A percentile compares a stretch with the other conserved stretches of the same genome.
phyloP scores from a whole-genome alignment of 92 coral and sea anemone species.

The Actinernus sp. region DNA sequence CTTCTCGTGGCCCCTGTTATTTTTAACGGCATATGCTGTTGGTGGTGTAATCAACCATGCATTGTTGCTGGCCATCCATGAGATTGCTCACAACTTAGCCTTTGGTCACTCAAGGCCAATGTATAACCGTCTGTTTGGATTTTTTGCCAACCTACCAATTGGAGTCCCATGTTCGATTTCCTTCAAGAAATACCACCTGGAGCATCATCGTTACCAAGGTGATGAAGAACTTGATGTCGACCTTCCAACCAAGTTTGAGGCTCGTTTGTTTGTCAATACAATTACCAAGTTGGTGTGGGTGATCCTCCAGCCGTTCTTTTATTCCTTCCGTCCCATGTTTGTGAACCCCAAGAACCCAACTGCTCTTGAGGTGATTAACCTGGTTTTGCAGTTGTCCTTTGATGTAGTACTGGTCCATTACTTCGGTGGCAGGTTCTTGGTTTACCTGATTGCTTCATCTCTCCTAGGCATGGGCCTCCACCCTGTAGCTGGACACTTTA shows the following conservation, averaged over 20 bases:
- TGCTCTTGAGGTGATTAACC: constrained; percentile 80
- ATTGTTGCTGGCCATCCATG: constrained; percentile 90
- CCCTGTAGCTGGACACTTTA: constrained; percentile 99
- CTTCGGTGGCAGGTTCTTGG: constrained; percentile 84
- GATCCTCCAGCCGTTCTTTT: constrained; percentile 92
- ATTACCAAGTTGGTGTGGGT: constrained; percentile 94
- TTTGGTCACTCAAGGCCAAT: constrained; percentile 94
- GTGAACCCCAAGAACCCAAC: constrained; percentile 90
- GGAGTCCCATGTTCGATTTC: constrained; percentile 95
- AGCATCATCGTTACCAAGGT: constrained; percentile 99
- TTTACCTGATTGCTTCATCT: constrained; percentile 82
- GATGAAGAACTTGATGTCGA: constrained; percentile 96
- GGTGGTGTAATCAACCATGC: constrained; percentile 99
- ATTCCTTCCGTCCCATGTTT: constrained; percentile 93
- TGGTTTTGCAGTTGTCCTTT: constrained; percentile 68
- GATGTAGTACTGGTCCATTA: constrained; percentile 74
- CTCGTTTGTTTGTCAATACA: constrained; percentile 88
- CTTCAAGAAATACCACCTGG: constrained; percentile 96
- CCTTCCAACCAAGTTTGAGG: constrained; percentile 90
- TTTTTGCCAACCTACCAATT: constrained; percentile 89
- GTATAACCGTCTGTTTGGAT: constrained; percentile 86
- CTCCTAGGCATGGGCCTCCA: constrained; percentile 97
- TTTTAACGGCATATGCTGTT: constrained; percentile 80
- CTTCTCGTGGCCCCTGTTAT: constrained; percentile 83
- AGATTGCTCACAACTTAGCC: constrained; percentile 95